These are phyloP conservation scores for Toxostoma redivivum DNA, from an alignment of 2,113 vertebrate species.

Conservation along the genomic window DNA sequence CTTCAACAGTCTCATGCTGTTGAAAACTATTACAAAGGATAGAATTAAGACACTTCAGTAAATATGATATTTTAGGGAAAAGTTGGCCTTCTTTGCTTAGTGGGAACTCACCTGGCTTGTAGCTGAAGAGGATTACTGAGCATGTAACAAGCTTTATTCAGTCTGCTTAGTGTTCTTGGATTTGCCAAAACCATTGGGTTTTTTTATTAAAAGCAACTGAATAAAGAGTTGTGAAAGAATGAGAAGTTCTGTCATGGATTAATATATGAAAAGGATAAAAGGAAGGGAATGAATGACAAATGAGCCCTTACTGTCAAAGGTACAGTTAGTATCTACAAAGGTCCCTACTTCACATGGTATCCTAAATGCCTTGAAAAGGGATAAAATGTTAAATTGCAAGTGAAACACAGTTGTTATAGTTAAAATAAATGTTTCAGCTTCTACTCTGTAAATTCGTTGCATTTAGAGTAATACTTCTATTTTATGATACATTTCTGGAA, in stretches of 20 bases:
- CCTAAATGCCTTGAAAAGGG: not conserved
- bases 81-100: not conserved
- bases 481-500: not conserved
- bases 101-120: not conserved
- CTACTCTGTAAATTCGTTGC: not conserved
- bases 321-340: not conserved
- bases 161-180: not conserved
- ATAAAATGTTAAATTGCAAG: not conserved
- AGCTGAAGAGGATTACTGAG: not conserved
- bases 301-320: not conserved
- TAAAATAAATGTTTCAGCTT: not conserved
- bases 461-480: not conserved
- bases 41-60: not conserved
- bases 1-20: not conserved
- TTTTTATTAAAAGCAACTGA: not conserved
- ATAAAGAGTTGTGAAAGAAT: not conserved
- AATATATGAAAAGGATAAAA: not conserved
- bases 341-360: not conserved
- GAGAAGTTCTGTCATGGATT: not conserved
- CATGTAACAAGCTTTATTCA: not conserved
- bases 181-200: not conserved
- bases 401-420: not conserved
- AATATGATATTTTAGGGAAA: not conserved
- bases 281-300: fast-evolving
- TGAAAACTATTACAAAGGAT: not conserved